Conservation (phyloP, 92 coral and sea anemone genomes). For the Epizoanthus scotinus region DNA sequence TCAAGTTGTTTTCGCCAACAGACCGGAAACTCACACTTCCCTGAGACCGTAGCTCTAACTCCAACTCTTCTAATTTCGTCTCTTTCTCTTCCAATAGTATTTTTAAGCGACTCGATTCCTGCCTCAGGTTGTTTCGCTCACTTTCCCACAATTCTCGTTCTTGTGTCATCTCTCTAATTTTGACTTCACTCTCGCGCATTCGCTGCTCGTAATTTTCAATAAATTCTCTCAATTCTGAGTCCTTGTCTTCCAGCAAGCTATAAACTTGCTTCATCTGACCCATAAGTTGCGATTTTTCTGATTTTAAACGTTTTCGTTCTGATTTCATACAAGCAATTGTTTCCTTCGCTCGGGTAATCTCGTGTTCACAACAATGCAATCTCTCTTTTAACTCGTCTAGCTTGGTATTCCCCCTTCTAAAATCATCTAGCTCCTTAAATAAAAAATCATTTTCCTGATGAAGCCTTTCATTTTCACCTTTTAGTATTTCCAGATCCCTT, state of each 20-base stretch:
- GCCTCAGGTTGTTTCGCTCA: slow-evolving; percentile 14
- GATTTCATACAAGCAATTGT: slow-evolving; percentile 90
- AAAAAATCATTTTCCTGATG: slow-evolving; percentile 85
- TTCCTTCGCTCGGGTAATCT: slow-evolving; percentile 91
- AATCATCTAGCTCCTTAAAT: slow-evolving; percentile 70
- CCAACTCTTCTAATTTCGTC: slow-evolving; percentile 67
- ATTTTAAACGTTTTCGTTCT: slow-evolving; percentile 88
- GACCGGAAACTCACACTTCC: not conserved
- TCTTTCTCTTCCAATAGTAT: slow-evolving; percentile 78
- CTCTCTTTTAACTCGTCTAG: slow-evolving; percentile 84
- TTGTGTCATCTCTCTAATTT: slow-evolving; percentile 55
- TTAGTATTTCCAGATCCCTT: slow-evolving; percentile 53
- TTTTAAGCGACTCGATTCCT: slow-evolving; percentile 51
- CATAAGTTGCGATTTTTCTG: slow-evolving; percentile 83
- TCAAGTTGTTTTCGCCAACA: slow-evolving; percentile 44
- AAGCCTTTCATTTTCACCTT: slow-evolving; percentile 77
- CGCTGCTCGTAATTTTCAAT: slow-evolving; percentile 90
- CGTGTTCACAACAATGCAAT: slow-evolving; percentile 90
- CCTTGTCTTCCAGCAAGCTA: slow-evolving; percentile 90
- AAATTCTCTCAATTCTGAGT: slow-evolving; percentile 89
- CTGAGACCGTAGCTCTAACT: slow-evolving; percentile 64
- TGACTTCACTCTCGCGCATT: slow-evolving; percentile 81
- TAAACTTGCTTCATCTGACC: slow-evolving; percentile 93
- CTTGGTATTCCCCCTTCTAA: slow-evolving; percentile 79
- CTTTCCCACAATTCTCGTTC: slow-evolving; percentile 63